Percentiles rank a stretch among this genome's conserved stretches.
Conservation (phyloP, 2,888 invertebrate genomes). For the Chironomus tentans region DNA sequence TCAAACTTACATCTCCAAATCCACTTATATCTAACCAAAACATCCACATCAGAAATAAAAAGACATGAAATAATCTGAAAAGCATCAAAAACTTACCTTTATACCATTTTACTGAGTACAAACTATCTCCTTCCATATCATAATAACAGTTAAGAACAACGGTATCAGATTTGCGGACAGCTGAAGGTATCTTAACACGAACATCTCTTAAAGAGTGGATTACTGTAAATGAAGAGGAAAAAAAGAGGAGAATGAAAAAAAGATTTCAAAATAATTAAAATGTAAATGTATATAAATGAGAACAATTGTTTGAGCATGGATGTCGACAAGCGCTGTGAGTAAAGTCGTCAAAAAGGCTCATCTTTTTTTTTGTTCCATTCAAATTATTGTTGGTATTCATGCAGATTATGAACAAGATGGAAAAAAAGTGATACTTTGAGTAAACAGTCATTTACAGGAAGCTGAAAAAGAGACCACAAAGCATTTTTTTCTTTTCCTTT, state of each 20-base stretch:
- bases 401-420: neutral
- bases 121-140: constrained; percentile 54
- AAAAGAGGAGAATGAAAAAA: neutral
- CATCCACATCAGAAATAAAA: too few species aligned
- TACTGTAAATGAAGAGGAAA: neutral
- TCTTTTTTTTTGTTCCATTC: neutral
- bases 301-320: neutral
- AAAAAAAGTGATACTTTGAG: neutral
- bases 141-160: constrained; percentile 52
- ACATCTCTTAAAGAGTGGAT: constrained; percentile 45
- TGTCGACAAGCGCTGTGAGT: neutral
- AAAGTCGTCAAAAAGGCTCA: neutral
- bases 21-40: too few species aligned
- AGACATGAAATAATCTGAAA: neutral
- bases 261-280: neutral
- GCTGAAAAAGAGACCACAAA: neutral
- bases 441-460: neutral
- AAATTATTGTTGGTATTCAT: neutral
- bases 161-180: constrained; percentile 49
- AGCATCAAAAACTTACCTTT: constrained; percentile 37
- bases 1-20: too few species aligned
- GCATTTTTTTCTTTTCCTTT: neutral
- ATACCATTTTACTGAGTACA: constrained; percentile 63
- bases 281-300: too few species aligned
- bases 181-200: constrained; percentile 49